These are phyloP conservation scores for Willisornis vidua DNA, from an alignment of 2,113 vertebrate genomes.

Conservation along the genomic window DNA sequence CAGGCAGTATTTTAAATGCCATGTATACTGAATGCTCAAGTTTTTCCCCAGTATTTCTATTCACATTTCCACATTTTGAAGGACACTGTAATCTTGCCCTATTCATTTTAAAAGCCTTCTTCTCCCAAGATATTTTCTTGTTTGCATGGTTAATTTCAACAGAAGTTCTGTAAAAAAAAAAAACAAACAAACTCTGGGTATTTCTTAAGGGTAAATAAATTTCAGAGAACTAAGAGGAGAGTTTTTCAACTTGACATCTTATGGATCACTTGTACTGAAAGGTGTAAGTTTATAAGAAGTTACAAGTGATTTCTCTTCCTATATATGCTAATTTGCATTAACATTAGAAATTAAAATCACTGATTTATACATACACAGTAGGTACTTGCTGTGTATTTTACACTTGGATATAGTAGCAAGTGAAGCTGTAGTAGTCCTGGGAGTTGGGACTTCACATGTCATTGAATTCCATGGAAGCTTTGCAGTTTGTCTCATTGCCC, in stretches of 20 bases:
- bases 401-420: neutral
- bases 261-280: neutral
- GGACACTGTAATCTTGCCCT: neutral
- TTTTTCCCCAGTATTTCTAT: neutral
- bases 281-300: neutral
- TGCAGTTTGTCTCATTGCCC: neutral
- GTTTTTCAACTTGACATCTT: neutral
- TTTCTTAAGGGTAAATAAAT: neutral
- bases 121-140: neutral
- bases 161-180: neutral
- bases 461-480: neutral
- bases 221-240: neutral
- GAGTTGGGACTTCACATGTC: neutral
- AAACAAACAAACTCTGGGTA: neutral
- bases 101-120: neutral
- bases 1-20: neutral
- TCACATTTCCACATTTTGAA: slow-evolving; percentile 1
- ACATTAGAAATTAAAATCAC: neutral
- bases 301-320: neutral
- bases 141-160: neutral
- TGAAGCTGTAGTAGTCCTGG: neutral
- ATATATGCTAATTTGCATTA: neutral
- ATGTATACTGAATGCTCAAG: neutral
- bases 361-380: neutral
- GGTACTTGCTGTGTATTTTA: neutral